Percentiles rank a stretch among this genome's conserved stretches.
These are phyloP conservation scores for Chrysodeixis includens DNA, from an alignment of 2,888 invertebrate genomes.

Conservation along the genomic window DNA sequence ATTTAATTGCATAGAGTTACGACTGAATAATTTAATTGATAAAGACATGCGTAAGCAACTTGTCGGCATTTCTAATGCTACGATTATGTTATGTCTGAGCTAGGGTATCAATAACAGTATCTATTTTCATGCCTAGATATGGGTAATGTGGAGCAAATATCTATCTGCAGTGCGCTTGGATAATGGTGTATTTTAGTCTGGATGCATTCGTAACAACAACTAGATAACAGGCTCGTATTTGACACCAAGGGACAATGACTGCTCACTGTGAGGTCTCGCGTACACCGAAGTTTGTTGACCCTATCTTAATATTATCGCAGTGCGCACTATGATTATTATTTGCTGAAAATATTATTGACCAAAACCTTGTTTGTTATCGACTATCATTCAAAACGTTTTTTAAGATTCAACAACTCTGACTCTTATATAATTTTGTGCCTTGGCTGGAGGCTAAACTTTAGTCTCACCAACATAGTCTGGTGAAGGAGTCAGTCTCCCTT, in stretches of 20 bases:
- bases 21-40: neutral
- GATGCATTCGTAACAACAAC: constrained; percentile 41
- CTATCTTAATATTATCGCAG: neutral
- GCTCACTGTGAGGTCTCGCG: constrained; percentile 21
- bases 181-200: constrained; percentile 34
- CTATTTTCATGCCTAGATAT: neutral
- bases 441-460: no score
- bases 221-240: constrained; percentile 41
- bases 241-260: constrained; percentile 32
- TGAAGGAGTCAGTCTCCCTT: no score
- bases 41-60: neutral
- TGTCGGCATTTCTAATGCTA: constrained; percentile 8
- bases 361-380: neutral
- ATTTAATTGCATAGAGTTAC: neutral
- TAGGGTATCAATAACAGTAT: neutral
- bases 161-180: constrained; percentile 18
- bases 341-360: neutral
- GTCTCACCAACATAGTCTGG: no score
- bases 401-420: no score
- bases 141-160: constrained; percentile 6
- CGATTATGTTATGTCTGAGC: constrained; percentile 14
- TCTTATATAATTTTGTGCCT: neutral
- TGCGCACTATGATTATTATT: neutral
- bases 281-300: constrained; percentile 37
- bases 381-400: neutral